Conservation (phyloP, 1,140 invertebrate species). For the Zophobas morio region DNA sequence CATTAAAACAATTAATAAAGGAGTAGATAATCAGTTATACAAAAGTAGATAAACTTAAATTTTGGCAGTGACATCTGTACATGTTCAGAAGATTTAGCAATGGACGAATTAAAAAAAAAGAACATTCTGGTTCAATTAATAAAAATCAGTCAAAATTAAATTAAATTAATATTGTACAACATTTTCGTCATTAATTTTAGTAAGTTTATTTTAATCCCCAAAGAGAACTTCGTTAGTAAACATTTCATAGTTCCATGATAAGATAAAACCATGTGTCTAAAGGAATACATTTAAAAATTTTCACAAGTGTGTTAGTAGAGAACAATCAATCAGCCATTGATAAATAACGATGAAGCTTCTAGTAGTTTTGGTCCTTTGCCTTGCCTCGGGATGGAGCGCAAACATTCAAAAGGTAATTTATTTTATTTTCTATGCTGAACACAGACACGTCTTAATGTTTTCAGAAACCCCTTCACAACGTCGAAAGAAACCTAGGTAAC, state of each 20-base stretch:
- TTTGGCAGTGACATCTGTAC: too few species aligned
- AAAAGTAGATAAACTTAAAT: too few species aligned
- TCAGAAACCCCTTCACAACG: not conserved
- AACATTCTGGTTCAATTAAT: too few species aligned
- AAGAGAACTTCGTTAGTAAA: not conserved
- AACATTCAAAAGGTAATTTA: conserved; percentile 6
- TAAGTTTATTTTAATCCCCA: not conserved
- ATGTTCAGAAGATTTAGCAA: too few species aligned
- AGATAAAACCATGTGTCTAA: conserved; percentile 11
- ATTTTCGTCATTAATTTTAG: not conserved
- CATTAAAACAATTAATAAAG: too few species aligned
- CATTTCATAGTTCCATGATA: not conserved
- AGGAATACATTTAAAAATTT: not conserved
- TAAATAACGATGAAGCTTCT: conserved; percentile 17
- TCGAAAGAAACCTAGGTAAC: not conserved
- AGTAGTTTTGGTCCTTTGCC: not conserved
- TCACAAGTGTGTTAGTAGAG: not conserved
- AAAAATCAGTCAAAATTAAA: too few species aligned
- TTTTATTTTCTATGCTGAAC: not conserved
- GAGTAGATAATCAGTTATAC: too few species aligned
- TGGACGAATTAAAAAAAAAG: too few species aligned
- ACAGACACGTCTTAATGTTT: not conserved
- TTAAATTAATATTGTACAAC: too few species aligned
- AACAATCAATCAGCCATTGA: conserved; percentile 9
- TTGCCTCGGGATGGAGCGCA: not conserved